phyloP scores from a whole-genome alignment of 2,797 vertebrate genomes.

The Merluccius polli region DNA sequence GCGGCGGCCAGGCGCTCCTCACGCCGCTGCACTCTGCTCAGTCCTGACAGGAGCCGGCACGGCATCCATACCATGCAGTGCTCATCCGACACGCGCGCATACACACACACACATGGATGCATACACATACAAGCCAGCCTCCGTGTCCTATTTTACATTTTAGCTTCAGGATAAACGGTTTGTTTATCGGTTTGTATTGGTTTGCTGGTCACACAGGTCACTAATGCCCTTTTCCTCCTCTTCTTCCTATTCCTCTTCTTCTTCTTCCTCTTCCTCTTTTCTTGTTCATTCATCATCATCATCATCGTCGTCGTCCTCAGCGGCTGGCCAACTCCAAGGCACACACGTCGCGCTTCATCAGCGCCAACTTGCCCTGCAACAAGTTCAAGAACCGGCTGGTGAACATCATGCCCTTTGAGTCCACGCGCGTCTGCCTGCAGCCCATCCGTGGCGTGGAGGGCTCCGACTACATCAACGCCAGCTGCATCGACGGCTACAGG shows the following conservation, averaged over 20 bases:
- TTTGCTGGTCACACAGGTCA: slow-evolving; percentile 35
- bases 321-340: slow-evolving; percentile 96
- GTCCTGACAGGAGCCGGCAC: not conserved
- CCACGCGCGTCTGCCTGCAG: slow-evolving; percentile 90
- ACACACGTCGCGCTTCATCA: slow-evolving; percentile 98
- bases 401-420: slow-evolving; percentile 82
- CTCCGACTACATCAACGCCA: slow-evolving; percentile 98
- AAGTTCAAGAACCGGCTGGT: slow-evolving; percentile 82
- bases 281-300: not conserved
- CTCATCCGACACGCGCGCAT: not conserved
- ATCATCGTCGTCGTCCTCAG: slow-evolving; percentile 57
- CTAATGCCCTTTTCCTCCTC: slow-evolving; percentile 12
- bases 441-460: slow-evolving; percentile 97
- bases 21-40: not conserved
- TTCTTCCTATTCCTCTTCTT: not conserved
- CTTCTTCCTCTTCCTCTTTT: not conserved
- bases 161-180: not conserved
- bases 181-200: slow-evolving; percentile 40
- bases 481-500: slow-evolving; percentile 98
- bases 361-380: slow-evolving; percentile 82
- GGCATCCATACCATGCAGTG: not conserved
- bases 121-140: slow-evolving; percentile 11
- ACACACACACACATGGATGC: not conserved
- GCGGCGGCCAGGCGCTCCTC: not conserved
- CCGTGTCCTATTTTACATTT: slow-evolving; percentile 5